A percentile compares a stretch with the other conserved stretches of the same genome.
These are phyloP conservation scores for Dendrocincla tyrannina DNA, from an alignment of 2,797 vertebrate genomes.

Conservation along the genomic window DNA sequence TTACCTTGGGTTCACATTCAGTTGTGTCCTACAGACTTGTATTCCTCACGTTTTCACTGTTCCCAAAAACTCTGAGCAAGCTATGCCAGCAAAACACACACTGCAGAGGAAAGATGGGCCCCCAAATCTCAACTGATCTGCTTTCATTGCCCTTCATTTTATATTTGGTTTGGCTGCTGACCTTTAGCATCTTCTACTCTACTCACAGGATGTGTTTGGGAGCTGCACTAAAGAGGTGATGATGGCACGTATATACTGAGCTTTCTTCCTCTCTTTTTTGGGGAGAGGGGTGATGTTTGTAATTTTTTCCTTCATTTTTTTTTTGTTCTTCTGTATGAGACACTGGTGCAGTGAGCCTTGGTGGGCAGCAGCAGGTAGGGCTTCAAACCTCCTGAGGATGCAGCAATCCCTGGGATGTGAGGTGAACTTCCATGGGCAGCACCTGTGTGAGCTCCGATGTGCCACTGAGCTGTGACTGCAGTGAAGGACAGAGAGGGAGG, in stretches of 20 bases:
- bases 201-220: background rate
- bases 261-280: background rate
- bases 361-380: background rate
- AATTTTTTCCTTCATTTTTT: accelerated
- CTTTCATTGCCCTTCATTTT: background rate
- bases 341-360: background rate
- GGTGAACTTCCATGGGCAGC: background rate
- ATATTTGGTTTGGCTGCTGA: background rate
- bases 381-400: background rate
- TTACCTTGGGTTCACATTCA: background rate
- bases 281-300: background rate
- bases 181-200: background rate
- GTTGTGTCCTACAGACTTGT: background rate
- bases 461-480: background rate
- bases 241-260: too few relatives aligned
- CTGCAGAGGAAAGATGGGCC: background rate
- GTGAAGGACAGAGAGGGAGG: accelerated
- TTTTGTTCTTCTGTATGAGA: background rate
- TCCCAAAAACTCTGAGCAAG: background rate
- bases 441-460: background rate
- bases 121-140: background rate
- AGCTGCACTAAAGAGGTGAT: background rate
- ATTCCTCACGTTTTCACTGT: accelerated
- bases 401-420: background rate
- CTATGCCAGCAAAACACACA: background rate